phyloP scores from a whole-genome alignment of 2,797 vertebrate genomes.

The Nothura maculosa region DNA sequence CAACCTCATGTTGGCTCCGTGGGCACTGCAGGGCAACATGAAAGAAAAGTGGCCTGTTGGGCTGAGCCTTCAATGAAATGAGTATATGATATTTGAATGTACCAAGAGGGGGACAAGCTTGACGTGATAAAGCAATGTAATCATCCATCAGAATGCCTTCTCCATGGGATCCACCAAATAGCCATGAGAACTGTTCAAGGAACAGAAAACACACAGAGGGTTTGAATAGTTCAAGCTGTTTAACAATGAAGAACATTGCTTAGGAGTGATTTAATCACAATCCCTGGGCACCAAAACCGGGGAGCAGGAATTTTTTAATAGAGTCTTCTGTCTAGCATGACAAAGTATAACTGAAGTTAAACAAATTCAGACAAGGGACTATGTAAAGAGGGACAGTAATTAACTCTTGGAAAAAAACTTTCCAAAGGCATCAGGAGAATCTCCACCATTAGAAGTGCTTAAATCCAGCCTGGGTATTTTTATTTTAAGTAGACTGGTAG shows the following conservation, averaged over 20 bases:
- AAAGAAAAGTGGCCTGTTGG: not conserved
- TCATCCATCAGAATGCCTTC: not conserved
- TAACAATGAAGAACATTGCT: not conserved
- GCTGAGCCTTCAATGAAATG: not conserved
- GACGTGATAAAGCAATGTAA: not conserved
- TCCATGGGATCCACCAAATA: not conserved
- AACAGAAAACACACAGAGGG: not conserved
- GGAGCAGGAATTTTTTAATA: accelerated
- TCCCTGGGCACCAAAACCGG: not conserved
- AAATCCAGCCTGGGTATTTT: not conserved
- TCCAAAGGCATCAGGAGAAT: not conserved
- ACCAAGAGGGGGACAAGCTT: not conserved
- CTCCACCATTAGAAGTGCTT: not conserved
- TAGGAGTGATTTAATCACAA: not conserved
- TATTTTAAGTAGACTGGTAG: accelerated
- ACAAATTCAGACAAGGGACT: not conserved
- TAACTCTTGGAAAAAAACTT: not conserved
- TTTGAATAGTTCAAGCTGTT: not conserved
- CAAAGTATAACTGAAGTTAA: not conserved
- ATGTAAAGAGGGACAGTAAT: not conserved
- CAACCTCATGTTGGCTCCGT: accelerated
- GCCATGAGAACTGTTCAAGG: not conserved
- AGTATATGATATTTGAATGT: not conserved
- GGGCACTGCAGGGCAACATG: not conserved
- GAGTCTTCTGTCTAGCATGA: not conserved